Conservation (phyloP, 1,140 invertebrate species). For the Helicoverpa armigera region DNA sequence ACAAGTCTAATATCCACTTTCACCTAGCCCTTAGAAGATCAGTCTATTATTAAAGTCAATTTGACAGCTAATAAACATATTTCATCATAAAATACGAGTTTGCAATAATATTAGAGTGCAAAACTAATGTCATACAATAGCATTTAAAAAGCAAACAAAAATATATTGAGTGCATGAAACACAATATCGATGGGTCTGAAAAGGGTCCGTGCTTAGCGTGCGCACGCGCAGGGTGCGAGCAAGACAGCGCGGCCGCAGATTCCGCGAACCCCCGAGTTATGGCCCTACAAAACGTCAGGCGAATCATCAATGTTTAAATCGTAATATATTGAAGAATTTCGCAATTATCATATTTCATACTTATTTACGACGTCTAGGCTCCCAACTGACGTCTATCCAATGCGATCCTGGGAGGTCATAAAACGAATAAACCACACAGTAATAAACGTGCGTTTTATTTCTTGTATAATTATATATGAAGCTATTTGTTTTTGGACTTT, state of each 20-base stretch:
- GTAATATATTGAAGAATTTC: constrained; percentile 86
- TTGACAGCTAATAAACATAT: constrained; percentile 44
- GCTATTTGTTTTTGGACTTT: constrained; percentile 66
- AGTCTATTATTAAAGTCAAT: constrained; percentile 2
- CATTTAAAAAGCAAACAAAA: constrained; percentile 62
- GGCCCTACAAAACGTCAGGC: constrained; percentile 82
- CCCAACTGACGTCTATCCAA: constrained; percentile 79
- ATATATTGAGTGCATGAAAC: constrained; percentile 53
- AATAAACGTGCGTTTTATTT: constrained; percentile 82
- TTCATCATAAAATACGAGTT: constrained; percentile 37
- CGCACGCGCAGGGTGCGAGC: constrained; percentile 53
- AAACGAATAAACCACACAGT: constrained; percentile 76
- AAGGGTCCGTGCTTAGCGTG: constrained; percentile 34
- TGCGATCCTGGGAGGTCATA: constrained; percentile 75
- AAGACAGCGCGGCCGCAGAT: constrained; percentile 56
- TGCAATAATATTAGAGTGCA: constrained; percentile 35
- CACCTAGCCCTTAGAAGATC: neutral
- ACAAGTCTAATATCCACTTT: no score
- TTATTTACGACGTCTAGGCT: constrained; percentile 85
- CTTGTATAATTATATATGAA: constrained; percentile 70
- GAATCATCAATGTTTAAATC: constrained; percentile 85
- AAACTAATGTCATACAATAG: constrained; percentile 52
- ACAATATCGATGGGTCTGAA: constrained; percentile 54
- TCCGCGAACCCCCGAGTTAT: constrained; percentile 81
- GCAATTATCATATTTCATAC: constrained; percentile 86